Conservation (phyloP, 2,113 vertebrate genomes). For the Lipophrys pholis region DNA sequence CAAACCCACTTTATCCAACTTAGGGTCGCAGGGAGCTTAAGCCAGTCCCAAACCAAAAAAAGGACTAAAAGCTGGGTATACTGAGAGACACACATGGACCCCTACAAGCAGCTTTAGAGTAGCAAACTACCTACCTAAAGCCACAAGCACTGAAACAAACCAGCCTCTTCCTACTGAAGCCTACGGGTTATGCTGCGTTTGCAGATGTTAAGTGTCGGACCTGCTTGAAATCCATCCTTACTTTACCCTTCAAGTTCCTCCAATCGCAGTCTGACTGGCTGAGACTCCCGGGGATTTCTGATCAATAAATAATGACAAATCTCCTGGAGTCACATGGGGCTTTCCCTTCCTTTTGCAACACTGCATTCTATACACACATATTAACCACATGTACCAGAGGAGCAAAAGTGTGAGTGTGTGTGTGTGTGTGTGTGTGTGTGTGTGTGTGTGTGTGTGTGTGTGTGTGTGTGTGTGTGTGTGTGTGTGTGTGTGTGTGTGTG, state of each 20-base stretch:
- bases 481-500: no score
- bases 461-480: no score
- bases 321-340: constrained; percentile 32
- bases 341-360: constrained; percentile 39
- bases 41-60: no score
- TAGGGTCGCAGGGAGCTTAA: no score
- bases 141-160: neutral
- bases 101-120: no score
- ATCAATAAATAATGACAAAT: constrained; percentile 64
- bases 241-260: constrained; percentile 21
- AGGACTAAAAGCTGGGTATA: no score
- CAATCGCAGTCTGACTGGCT: constrained; percentile 36
- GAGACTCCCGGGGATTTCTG: constrained; percentile 37
- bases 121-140: no score
- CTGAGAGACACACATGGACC: no score
- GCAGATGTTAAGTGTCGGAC: constrained; percentile 24
- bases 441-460: no score
- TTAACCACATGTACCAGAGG: constrained; percentile 16
- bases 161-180: neutral
- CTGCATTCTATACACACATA: constrained; percentile 6
- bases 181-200: constrained; percentile 18
- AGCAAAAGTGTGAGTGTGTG: constrained; percentile 1
- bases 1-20: no score
- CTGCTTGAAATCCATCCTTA: constrained; percentile 43
- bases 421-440: no score